Conservation (phyloP, 2,113 vertebrate genomes). For the Xiphophorus couchianus region DNA sequence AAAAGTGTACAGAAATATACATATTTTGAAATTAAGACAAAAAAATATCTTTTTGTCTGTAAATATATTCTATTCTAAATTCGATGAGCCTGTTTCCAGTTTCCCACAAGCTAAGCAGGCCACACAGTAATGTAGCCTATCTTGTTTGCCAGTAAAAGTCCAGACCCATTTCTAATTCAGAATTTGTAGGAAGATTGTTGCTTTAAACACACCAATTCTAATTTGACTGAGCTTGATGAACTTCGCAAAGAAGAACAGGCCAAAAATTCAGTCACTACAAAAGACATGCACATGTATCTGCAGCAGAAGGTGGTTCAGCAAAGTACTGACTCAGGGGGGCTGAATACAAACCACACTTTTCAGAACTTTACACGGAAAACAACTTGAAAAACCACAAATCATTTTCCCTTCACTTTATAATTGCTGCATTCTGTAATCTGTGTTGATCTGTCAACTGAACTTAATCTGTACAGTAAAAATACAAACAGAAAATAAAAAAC, state of each 20-base stretch:
- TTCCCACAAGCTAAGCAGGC: not conserved
- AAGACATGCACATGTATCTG: too few species aligned
- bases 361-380: not conserved
- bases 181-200: too few species aligned
- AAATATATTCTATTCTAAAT: not conserved
- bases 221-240: not conserved
- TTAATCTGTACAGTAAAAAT: too few species aligned
- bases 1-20: too few species aligned
- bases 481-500: too few species aligned
- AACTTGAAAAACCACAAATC: not conserved
- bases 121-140: not conserved
- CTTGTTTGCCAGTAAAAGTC: too few species aligned
- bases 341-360: not conserved
- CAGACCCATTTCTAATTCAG: not conserved
- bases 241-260: not conserved
- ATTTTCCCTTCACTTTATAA: not conserved
- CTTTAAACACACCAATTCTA: not conserved
- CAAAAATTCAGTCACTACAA: not conserved
- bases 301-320: not conserved
- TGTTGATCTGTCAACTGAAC: too few species aligned
- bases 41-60: too few species aligned
- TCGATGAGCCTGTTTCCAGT: not conserved
- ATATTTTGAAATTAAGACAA: too few species aligned
- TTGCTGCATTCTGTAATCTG: not conserved
- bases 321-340: not conserved